Evolutionary conservation across 2,888 invertebrate genomes (phyloP), one percentile per base, ranked within the genome.

Genomic region (Coleophora flavipennella): DNA sequence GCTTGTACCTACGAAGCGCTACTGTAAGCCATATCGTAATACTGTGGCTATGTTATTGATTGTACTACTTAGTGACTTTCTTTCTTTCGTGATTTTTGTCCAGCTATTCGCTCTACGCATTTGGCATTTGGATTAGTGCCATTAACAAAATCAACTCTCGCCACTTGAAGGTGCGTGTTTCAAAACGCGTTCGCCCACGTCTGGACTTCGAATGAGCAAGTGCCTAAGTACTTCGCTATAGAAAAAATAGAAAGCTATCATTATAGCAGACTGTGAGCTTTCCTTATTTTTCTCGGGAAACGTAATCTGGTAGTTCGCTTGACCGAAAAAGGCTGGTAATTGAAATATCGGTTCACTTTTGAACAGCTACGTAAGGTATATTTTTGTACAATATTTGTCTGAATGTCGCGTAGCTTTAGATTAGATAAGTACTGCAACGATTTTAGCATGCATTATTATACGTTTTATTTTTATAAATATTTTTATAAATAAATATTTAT

Each of bases 181-280:
- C 38, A 20, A 28, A 75, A 72, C 70, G 55, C 55, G 70, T 67
- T 68, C 83, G 76, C 83, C 83, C 79, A 83, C 83, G 64, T 60
- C 57, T 58, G 59, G 75, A 71, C 67, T 69, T 69, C 65, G 57
- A 66, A 68, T 12, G 26, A n/a, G n/a, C n/a, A n/a, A 67, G 67
- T 72, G 20, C 20, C 20, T 20, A n/a, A n/a, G n/a, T n/a, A 20
- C 20, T 20, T 69, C 62, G 67, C 73, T 71, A 76, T 78, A 72
- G 73, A 80, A 81, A n/a, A 83, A 79, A 80, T 83, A 83, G 83
- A 84, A 84, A 84, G 83, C 75, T 67, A 75, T 71, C 68, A 73
- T 80, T 64, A 50, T 40, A 42, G 45, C 59, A 51, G 51, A 75
- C 75, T 78, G 77, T 75, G 78, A 69, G 73, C 79, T 79, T 77